Percentiles rank a stretch among this genome's conserved stretches.
These are phyloP conservation scores for Ariolimax columbianus DNA, from an alignment of 2,888 invertebrate species.

Conservation along the genomic window DNA sequence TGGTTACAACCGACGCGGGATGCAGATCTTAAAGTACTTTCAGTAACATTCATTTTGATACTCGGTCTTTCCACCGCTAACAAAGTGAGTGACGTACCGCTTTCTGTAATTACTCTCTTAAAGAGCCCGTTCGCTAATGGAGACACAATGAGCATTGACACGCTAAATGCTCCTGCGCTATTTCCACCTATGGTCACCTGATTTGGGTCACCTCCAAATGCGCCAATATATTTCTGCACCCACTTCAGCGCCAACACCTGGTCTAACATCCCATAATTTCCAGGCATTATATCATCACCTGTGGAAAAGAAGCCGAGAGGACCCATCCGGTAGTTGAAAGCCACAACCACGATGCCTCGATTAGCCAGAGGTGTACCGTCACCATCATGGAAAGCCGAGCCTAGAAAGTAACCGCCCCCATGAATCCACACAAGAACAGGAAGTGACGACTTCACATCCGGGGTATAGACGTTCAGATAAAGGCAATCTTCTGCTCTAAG, in stretches of 20 bases:
- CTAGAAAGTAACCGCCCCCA: not conserved
- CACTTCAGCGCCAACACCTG: slow-evolving; percentile 5
- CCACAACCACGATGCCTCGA: slow-evolving; percentile 15
- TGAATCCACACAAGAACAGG: slow-evolving; percentile 34
- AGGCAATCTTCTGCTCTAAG: slow-evolving; percentile 24
- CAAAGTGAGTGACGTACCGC: not conserved
- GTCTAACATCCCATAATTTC: slow-evolving; percentile 45
- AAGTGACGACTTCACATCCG: not conserved
- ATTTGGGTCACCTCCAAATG: slow-evolving; percentile 30
- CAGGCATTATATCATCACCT: slow-evolving; percentile 41
- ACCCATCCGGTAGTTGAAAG: slow-evolving; percentile 19
- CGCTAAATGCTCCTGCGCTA: slow-evolving; percentile 28
- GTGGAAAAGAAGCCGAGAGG: slow-evolving; percentile 28
- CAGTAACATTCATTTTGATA: not conserved
- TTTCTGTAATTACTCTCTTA: slow-evolving; percentile 29
- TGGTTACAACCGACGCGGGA: not conserved
- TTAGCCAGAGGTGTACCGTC: slow-evolving; percentile 8
- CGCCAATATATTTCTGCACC: not conserved
- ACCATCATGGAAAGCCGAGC: not conserved
- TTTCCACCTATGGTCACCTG: slow-evolving; percentile 16
- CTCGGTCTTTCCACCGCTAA: slow-evolving; percentile 31
- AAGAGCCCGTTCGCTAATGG: slow-evolving; percentile 22
- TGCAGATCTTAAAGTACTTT: not conserved
- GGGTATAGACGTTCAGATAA: slow-evolving; percentile 28
- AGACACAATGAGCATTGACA: not conserved